Evolutionary conservation across 1,140 invertebrate genomes (phyloP).

Genomic region (Drosophila azteca): DNA sequence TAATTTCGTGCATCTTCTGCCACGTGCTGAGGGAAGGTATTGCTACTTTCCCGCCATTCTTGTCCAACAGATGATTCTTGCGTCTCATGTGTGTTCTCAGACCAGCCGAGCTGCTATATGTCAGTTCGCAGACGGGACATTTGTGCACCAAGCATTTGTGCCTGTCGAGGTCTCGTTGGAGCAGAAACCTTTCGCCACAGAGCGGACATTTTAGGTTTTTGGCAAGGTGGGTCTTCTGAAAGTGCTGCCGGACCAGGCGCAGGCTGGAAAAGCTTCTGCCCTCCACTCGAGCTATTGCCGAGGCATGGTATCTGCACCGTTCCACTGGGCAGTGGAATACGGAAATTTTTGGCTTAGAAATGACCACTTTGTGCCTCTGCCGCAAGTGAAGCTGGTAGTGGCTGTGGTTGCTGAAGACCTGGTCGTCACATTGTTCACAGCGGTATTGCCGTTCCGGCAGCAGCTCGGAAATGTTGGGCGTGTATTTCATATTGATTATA

Average conservation of each 20-base stretch:
- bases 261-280: constrained; percentile 70
- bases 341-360: background rate
- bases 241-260: constrained; percentile 85
- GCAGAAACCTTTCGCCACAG: constrained; percentile 86
- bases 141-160: constrained; percentile 84
- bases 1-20: constrained; percentile 28
- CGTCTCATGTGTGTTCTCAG: constrained; percentile 65
- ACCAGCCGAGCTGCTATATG: constrained; percentile 59
- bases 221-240: constrained; percentile 86
- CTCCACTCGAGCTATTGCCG: background rate
- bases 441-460: constrained; percentile 57
- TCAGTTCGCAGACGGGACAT: constrained; percentile 52
- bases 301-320: constrained; percentile 52
- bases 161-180: constrained; percentile 85
- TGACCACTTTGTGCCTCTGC: constrained; percentile 41
- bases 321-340: constrained; percentile 57
- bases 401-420: constrained; percentile 63
- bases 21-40: constrained; percentile 30
- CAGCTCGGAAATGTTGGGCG: constrained; percentile 52
- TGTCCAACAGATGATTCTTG: constrained; percentile 42
- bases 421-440: constrained; percentile 42
- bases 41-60: constrained; percentile 31
- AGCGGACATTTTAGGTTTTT: constrained; percentile 85
- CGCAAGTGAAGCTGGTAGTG: constrained; percentile 62
- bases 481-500: constrained; percentile 35